Conservation (phyloP, 2,113 vertebrate genomes). For the Antennarius striatus region DNA sequence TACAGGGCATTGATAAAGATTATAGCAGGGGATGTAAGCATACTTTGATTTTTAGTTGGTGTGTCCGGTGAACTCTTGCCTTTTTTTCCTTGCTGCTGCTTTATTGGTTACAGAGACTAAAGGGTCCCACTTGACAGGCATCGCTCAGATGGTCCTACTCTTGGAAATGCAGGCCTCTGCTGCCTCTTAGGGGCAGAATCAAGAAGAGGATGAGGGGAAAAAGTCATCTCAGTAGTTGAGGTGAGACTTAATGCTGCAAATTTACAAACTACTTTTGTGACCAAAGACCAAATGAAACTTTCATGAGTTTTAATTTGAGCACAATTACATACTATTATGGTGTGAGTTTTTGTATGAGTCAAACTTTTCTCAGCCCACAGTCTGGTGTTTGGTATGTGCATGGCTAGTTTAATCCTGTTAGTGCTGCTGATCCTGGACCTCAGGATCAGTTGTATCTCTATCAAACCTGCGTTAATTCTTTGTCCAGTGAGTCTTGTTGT, state of each 20-base stretch:
- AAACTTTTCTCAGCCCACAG: background rate
- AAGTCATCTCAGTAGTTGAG: background rate
- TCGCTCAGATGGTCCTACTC: slow-evolving; percentile 26
- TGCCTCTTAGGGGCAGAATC: slow-evolving; percentile 74
- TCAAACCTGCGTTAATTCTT: slow-evolving; percentile 51
- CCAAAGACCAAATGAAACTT: background rate
- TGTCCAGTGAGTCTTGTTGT: slow-evolving; percentile 32
- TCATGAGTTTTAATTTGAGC: slow-evolving; percentile 7
- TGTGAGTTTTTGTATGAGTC: slow-evolving; percentile 13
- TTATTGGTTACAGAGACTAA: slow-evolving; percentile 5
- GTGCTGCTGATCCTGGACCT: slow-evolving; percentile 49
- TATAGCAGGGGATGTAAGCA: background rate
- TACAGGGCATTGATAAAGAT: background rate
- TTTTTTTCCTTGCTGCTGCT: slow-evolving; percentile 31
- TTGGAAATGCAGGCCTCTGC: slow-evolving; percentile 70
- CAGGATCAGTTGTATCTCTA: slow-evolving; percentile 56
- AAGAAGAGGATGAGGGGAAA: background rate
- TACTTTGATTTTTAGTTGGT: slow-evolving; percentile 26
- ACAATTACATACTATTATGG: slow-evolving; percentile 7
- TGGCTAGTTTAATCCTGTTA: slow-evolving; percentile 60
- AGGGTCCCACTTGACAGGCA: slow-evolving; percentile 34
- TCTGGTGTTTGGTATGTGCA: slow-evolving; percentile 31
- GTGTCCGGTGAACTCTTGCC: slow-evolving; percentile 42
- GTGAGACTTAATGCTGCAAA: background rate
- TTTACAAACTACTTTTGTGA: background rate